A percentile compares a stretch with the other conserved stretches of the same genome.
Evolutionary conservation across 2,888 invertebrate species (phyloP).

Genomic region (Hemithea aestivaria): DNA sequence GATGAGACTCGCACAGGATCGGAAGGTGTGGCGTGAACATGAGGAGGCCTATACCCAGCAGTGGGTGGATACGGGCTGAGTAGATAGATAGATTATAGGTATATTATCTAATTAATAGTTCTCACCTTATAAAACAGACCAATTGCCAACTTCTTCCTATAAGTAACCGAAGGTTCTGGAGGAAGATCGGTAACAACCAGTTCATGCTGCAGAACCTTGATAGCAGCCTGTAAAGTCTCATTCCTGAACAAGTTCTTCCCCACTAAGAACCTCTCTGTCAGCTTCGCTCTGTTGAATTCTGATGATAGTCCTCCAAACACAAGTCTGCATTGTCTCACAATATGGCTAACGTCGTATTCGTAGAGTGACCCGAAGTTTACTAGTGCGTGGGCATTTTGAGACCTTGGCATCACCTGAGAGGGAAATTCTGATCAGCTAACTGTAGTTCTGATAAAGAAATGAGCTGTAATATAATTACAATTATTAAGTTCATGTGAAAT

Average conservation of each 20-base stretch:
- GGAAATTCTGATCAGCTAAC: constrained; percentile 7
- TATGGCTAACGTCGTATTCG: constrained; percentile 39
- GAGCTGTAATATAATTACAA: no score
- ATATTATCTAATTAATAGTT: no score
- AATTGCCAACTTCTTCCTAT: constrained; percentile 77
- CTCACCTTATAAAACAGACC: constrained; percentile 68
- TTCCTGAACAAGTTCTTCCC: constrained; percentile 62
- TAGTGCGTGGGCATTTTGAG: constrained; percentile 85
- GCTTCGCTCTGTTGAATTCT: constrained; percentile 57
- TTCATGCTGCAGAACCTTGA: constrained; percentile 40
- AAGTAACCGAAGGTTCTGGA: constrained; percentile 77
- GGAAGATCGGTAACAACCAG: constrained; percentile 45
- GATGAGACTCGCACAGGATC: no score
- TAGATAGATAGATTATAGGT: no score
- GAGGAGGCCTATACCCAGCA: no score
- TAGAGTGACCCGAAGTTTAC: constrained; percentile 86
- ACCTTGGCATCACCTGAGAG: constrained; percentile 82
- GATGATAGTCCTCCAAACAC: constrained; percentile 80
- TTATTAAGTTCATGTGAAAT: no score
- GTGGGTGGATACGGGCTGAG: no score
- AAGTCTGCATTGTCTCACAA: constrained; percentile 43
- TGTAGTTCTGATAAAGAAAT: no score
- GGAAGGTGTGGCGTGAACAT: no score
- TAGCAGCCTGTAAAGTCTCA: constrained; percentile 53
- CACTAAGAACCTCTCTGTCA: constrained; percentile 68